Conservation (phyloP, 1,140 invertebrate species). For the Saccostrea cuccullata region DNA sequence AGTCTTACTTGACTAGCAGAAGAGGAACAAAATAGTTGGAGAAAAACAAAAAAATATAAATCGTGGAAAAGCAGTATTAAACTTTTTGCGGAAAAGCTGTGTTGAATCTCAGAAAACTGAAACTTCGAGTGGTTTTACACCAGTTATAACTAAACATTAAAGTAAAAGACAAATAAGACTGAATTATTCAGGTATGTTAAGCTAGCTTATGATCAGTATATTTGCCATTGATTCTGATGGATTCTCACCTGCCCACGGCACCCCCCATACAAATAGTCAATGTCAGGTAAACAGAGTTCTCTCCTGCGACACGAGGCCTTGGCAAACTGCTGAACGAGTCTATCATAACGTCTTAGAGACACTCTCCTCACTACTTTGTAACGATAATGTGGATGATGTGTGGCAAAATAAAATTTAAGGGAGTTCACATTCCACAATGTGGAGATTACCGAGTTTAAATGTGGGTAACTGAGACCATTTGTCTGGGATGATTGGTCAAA, state of each 20-base stretch:
- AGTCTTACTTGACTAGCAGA: no score
- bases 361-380: conserved; percentile 42
- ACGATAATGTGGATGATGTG: conserved; percentile 39
- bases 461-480: not conserved
- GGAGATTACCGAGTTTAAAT: not conserved
- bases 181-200: no score
- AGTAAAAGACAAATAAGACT: no score
- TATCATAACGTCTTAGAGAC: conserved; percentile 36
- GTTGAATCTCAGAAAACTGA: no score
- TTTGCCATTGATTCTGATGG: not conserved
- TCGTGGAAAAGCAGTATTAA: no score
- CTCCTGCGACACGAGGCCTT: not conserved
- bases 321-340: conserved; percentile 24
- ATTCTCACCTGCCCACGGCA: conserved; percentile 22
- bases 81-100: no score
- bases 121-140: no score
- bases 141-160: no score
- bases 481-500: not conserved
- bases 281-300: not conserved
- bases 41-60: no score
- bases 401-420: conserved; percentile 37
- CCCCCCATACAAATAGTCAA: not conserved
- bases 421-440: conserved; percentile 32
- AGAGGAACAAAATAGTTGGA: no score
- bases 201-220: no score